Conservation (phyloP, 2,888 invertebrate species). For the Sthenelais limicola region DNA sequence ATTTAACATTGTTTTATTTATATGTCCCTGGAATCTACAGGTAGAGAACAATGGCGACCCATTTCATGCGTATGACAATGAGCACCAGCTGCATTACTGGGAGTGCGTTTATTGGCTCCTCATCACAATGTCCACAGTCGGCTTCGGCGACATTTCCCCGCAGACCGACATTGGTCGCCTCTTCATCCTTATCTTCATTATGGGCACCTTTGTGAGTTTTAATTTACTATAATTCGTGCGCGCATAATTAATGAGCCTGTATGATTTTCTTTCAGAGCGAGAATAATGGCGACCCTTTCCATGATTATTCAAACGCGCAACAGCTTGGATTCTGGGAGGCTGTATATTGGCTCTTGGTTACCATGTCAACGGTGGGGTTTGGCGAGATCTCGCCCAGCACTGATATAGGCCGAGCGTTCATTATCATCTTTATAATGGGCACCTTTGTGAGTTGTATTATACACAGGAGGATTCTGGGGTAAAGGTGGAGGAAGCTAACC, state of each 20-base stretch:
- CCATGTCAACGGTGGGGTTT: constrained; percentile 52
- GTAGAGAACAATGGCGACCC: constrained; percentile 51
- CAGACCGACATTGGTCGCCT: constrained; percentile 43
- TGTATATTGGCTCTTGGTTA: constrained; percentile 52
- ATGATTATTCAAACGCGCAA: constrained; percentile 44
- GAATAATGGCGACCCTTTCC: constrained; percentile 50
- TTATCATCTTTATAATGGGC: constrained; percentile 50
- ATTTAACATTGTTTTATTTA: not conserved
- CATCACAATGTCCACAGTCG: constrained; percentile 52
- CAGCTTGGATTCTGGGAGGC: constrained; percentile 43
- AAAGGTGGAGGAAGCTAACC: not conserved
- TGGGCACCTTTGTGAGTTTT: constrained; percentile 49
- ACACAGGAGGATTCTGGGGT: not conserved
- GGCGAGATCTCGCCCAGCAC: constrained; percentile 49
- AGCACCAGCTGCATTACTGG: constrained; percentile 46
- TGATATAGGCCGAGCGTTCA: constrained; percentile 44
- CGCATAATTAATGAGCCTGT: not conserved
- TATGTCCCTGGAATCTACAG: too few species aligned
- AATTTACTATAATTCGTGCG: not conserved
- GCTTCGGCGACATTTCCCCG: constrained; percentile 50
- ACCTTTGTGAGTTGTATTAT: constrained; percentile 47
- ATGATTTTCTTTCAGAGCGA: constrained; percentile 46
- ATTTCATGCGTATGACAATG: constrained; percentile 43
- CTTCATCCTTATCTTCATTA: constrained; percentile 50
- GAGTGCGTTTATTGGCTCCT: constrained; percentile 50